Percentiles rank a stretch among this genome's conserved stretches.
These are phyloP conservation scores for Pachycephala philippinensis DNA, from an alignment of 2,113 vertebrate species.

Conservation along the genomic window DNA sequence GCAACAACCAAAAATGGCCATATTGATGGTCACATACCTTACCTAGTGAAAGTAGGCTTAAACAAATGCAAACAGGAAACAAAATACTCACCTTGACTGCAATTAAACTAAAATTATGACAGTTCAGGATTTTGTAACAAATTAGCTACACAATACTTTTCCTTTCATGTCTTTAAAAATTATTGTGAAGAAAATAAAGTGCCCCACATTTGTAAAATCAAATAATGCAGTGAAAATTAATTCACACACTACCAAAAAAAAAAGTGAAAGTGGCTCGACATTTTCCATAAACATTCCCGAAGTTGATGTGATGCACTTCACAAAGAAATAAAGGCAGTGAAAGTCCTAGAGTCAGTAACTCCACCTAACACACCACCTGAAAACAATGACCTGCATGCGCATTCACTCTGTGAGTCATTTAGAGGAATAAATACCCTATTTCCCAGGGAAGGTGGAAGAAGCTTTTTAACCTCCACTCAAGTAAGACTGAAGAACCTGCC, in stretches of 20 bases:
- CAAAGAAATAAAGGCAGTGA: background rate
- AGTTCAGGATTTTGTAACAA: background rate
- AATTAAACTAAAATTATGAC: background rate
- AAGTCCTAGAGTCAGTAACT: background rate
- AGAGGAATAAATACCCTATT: background rate
- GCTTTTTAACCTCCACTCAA: background rate
- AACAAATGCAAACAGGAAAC: background rate
- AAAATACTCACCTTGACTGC: background rate
- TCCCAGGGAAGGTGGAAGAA: background rate
- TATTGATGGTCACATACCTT: background rate
- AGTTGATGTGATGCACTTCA: background rate
- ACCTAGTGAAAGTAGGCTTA: background rate
- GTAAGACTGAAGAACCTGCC: background rate
- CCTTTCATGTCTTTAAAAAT: background rate
- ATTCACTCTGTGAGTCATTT: accelerated
- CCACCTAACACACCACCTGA: background rate
- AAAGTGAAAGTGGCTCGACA: background rate
- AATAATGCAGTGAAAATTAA: background rate
- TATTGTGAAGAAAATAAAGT: background rate
- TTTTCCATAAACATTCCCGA: background rate
- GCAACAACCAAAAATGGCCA: background rate
- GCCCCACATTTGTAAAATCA: background rate
- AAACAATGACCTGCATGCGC: background rate
- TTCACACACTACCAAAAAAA: background rate
- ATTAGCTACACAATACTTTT: background rate